These are phyloP conservation scores for Pagrus major DNA, from an alignment of 2,113 vertebrate species.

Conservation along the genomic window DNA sequence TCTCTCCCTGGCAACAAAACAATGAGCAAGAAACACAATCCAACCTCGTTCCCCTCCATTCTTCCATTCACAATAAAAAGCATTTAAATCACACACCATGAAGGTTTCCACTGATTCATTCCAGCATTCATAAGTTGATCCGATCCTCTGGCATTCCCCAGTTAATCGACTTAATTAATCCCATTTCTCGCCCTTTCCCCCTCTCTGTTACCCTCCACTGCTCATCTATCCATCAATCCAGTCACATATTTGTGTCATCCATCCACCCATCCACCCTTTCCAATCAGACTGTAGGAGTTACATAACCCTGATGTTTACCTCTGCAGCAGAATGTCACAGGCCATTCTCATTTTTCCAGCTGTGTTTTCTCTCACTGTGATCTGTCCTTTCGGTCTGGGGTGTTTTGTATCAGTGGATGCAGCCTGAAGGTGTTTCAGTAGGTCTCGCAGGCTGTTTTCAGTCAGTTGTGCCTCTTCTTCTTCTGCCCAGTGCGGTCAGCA, in stretches of 20 bases:
- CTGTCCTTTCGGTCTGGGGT: slow-evolving; percentile 23
- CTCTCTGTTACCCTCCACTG: not conserved
- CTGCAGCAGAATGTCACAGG: slow-evolving; percentile 91
- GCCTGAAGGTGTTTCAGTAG: slow-evolving; percentile 20
- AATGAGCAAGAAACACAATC: slow-evolving; percentile 7
- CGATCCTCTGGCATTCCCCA: not conserved
- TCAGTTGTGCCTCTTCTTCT: slow-evolving; percentile 12
- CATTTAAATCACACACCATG: not conserved
- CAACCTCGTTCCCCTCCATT: slow-evolving; percentile 18
- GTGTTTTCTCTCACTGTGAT: slow-evolving; percentile 46
- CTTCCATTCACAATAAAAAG: not conserved
- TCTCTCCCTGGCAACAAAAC: slow-evolving; percentile 20
- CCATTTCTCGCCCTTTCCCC: not conserved
- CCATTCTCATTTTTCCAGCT: slow-evolving; percentile 83
- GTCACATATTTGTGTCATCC: not conserved
- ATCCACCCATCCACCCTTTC: slow-evolving; percentile 3
- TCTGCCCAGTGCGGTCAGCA: not conserved
- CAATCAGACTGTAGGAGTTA: slow-evolving; percentile 47
- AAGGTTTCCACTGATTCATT: not conserved
- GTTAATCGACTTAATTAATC: not conserved
- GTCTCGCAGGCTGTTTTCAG: slow-evolving; percentile 7
- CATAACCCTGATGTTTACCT: slow-evolving; percentile 84
- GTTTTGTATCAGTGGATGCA: slow-evolving; percentile 40
- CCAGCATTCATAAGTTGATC: not conserved
- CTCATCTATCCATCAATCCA: slow-evolving; percentile 1